phyloP scores from a whole-genome alignment of 2,888 invertebrate species.

The Ptychoptera contaminata region DNA sequence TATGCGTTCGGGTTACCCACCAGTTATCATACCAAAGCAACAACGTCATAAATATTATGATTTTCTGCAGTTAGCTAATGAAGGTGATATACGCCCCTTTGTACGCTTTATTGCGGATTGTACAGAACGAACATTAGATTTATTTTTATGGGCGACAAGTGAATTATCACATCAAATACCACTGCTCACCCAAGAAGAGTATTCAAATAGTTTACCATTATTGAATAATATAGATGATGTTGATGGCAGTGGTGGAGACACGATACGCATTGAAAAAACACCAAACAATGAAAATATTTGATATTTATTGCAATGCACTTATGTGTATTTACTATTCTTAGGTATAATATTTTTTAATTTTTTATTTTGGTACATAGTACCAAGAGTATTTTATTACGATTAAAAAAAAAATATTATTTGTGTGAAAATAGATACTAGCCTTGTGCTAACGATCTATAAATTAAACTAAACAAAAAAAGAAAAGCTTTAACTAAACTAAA shows the following conservation, averaged over 20 bases:
- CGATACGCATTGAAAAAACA: background rate
- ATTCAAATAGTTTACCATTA: constrained; percentile 6
- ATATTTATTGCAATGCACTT: too few species aligned
- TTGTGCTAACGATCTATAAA: too few species aligned
- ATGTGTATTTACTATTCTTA: too few species aligned
- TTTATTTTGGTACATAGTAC: too few species aligned
- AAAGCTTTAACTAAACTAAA: too few species aligned
- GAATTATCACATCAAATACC: constrained; percentile 54
- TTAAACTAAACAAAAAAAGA: too few species aligned
- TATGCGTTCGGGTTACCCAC: constrained; percentile 91
- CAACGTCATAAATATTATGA: constrained; percentile 74
- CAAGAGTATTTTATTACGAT: too few species aligned
- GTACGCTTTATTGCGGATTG: constrained; percentile 90
- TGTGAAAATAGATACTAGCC: too few species aligned
- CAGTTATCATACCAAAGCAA: constrained; percentile 84
- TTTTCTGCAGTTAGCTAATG: constrained; percentile 76
- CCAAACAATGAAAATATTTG: too few species aligned
- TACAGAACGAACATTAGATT: constrained; percentile 75
- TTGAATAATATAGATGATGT: constrained; percentile 5
- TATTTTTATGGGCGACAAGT: constrained; percentile 71
- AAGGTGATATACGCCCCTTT: constrained; percentile 90
- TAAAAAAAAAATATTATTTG: too few species aligned
- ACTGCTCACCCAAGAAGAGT: constrained; percentile 35
- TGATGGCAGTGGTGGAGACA: background rate
- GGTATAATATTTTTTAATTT: too few species aligned